Base-by-base conservation (phyloP, 2,113 vertebrate genomes). In the Onychostruthus taczanowskii region DNA sequence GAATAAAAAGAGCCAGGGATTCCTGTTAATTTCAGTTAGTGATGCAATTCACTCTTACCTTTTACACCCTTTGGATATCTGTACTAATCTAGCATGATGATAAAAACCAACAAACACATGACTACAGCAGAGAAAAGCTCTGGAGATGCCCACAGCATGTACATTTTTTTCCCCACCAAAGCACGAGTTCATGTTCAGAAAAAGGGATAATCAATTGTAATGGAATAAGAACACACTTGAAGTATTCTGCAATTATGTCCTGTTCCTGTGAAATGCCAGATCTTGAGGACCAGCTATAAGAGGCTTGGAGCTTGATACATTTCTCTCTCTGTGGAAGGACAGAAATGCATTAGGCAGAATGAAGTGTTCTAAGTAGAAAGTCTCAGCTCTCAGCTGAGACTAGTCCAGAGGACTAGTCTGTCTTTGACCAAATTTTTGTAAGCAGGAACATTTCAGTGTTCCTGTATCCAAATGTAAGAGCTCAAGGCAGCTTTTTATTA, bases 11-110 rank as follows among this genome's bases (percentile, higher is more conserved):
- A 91, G 62, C 7, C 52, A 82, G 59, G 41, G 43, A 90, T 59
- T 93, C 91, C 86, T 93, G 79, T 59, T 93, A 91, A 87, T 94
- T 93, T 91, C 86, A 75, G 74, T 81, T 72, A 87, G 39, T 22
- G 27, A 74, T 49, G 56, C 46, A 79, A 74, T 76, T 77, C 80
- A 76, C 35, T 93, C 75, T 72, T 53, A 78, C 52, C 53, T 80
- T 70, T 16, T 43, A 79, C 69, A 75, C 61, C 80, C 39, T 80
- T 91, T 47, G 43, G 33, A 37, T 76, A 66, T 12, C 76, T 80
- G 28, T 43, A 72, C 6, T 77, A 74, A 80, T 89, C 52, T 44
- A 94, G 47, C 26, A 74, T 13, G 23, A 76, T 0, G 2, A 55
- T 41, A 78, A 88, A 72, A 93, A 88, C 23, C 53, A 85, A 73